phyloP scores from a whole-genome alignment of 2,888 invertebrate species.

The Himalopsyche tibetana region DNA sequence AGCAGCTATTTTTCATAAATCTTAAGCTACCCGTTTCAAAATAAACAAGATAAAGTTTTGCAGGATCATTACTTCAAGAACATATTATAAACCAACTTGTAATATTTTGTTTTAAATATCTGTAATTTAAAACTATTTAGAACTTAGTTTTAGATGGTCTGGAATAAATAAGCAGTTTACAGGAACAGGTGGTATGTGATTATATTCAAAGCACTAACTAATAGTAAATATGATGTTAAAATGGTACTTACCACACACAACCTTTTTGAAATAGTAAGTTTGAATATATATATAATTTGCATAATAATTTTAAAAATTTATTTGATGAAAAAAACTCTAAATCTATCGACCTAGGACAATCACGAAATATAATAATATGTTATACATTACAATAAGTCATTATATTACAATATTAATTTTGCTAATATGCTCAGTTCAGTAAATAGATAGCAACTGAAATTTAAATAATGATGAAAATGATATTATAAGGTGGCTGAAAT shows the following conservation, averaged over 20 bases:
- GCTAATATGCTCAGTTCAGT: neutral
- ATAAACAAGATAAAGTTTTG: too few relatives aligned
- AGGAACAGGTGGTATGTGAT: neutral
- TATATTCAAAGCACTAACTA: slow-evolving; percentile 25
- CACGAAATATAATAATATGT: neutral
- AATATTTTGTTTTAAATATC: too few relatives aligned
- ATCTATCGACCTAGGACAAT: slow-evolving; percentile 35
- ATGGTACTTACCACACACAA: slow-evolving; percentile 35
- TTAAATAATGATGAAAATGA: neutral
- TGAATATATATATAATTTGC: neutral
- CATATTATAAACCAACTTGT: too few relatives aligned
- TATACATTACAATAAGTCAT: neutral
- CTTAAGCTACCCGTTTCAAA: too few relatives aligned
- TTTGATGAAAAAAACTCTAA: neutral
- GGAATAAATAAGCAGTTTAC: slow-evolving; percentile 15
- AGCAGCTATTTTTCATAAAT: too few relatives aligned
- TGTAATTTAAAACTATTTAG: too few relatives aligned
- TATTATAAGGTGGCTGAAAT: too few relatives aligned
- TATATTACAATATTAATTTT: slow-evolving; percentile 11
- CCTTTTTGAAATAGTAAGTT: neutral
- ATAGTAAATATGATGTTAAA: neutral
- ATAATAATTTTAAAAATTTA: neutral
- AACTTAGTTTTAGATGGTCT: neutral
- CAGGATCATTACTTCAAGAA: too few relatives aligned
- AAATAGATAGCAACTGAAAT: slow-evolving; percentile 4